Percentiles rank a stretch among this genome's conserved stretches.
These are phyloP conservation scores for Amia ocellicauda DNA, from an alignment of 2,113 vertebrate genomes.

Conservation along the genomic window DNA sequence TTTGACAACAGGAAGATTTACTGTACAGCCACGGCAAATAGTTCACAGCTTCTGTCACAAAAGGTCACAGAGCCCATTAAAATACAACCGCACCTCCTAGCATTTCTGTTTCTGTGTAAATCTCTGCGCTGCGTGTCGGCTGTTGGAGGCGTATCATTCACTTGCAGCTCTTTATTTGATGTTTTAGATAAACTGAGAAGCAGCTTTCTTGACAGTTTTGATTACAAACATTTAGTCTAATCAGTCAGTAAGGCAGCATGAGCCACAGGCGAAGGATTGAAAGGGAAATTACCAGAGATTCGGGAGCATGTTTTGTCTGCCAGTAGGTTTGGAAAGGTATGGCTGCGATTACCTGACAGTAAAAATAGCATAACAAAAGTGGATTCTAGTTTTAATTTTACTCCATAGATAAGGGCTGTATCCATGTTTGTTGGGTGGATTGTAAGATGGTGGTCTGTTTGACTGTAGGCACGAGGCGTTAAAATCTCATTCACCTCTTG, in stretches of 20 bases:
- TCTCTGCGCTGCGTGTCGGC: background rate
- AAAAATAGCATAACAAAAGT: no score
- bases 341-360: no score
- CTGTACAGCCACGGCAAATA: background rate
- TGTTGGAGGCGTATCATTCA: background rate
- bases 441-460: no score
- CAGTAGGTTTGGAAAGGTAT: no score
- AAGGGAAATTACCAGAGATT: background rate
- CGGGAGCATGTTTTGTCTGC: no score
- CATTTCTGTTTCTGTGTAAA: background rate
- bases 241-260: conserved; percentile 4
- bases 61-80: conserved; percentile 2
- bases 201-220: background rate
- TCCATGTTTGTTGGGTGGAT: no score
- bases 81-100: background rate
- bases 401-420: no score
- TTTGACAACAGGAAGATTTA: no score
- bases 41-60: background rate
- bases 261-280: background rate
- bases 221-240: background rate
- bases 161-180: background rate
- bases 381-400: no score
- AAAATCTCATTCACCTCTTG: no score
- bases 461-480: no score
- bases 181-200: conserved; percentile 1